Percentiles rank a stretch among this genome's conserved stretches.
phyloP scores from a whole-genome alignment of 2,797 vertebrate species.

The Odontamblyopus rebecca region DNA sequence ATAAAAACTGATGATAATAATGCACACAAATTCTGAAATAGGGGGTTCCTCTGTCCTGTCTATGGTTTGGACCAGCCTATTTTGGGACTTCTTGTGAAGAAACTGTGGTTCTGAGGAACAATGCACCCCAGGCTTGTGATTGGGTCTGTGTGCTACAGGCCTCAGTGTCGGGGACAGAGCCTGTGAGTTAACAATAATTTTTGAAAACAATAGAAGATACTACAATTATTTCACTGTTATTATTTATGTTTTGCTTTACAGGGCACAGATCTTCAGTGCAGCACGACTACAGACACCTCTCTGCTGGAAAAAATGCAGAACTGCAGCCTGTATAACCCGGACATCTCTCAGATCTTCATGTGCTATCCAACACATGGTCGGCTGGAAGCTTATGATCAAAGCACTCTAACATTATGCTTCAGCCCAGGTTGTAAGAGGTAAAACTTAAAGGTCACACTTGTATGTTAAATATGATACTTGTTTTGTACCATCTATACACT shows the following conservation, averaged over 20 bases:
- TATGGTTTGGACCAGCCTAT: slow-evolving; percentile 61
- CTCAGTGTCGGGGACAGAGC: slow-evolving; percentile 48
- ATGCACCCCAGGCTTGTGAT: slow-evolving; percentile 46
- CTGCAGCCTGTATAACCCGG: slow-evolving; percentile 3
- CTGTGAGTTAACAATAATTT: slow-evolving; percentile 38
- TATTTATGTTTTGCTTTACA: slow-evolving; percentile 12
- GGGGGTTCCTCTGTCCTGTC: slow-evolving; percentile 51
- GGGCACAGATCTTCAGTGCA: slow-evolving; percentile 53
- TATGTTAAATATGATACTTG: too few species aligned
- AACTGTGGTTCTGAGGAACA: slow-evolving; percentile 59
- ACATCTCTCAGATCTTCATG: slow-evolving; percentile 23
- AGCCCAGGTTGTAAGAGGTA: slow-evolving; percentile 55
- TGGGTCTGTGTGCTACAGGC: slow-evolving; percentile 58
- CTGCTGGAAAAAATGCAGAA: slow-evolving; percentile 42
- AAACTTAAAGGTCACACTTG: neutral
- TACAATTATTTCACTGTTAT: neutral
- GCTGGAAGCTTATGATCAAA: slow-evolving; percentile 43
- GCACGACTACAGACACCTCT: slow-evolving; percentile 29
- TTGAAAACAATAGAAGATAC: neutral
- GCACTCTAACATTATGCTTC: slow-evolving; percentile 51
- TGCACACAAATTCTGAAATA: slow-evolving; percentile 12
- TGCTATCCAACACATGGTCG: slow-evolving; percentile 59
- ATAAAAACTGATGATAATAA: neutral
- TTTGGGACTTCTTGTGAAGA: slow-evolving; percentile 53
- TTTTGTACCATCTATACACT: neutral